Percentiles rank a stretch among this genome's conserved stretches.
Conservation (phyloP, 1,140 invertebrate genomes). For the Cryptotermes secundus region DNA sequence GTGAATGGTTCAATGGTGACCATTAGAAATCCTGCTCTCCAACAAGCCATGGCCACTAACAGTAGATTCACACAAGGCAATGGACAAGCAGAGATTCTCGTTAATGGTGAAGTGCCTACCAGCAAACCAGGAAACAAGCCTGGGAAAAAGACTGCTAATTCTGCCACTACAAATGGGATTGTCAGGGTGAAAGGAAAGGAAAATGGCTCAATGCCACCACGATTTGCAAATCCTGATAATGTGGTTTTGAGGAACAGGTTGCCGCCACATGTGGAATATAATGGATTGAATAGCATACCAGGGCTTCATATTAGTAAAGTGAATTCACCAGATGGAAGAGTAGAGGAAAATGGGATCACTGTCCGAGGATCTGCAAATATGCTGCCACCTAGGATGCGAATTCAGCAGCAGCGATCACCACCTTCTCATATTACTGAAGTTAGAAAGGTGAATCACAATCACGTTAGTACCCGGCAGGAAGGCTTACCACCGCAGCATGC, state of each 20-base stretch:
- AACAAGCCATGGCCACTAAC: constrained; percentile 48
- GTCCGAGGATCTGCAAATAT: background rate
- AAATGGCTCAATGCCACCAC: constrained; percentile 26
- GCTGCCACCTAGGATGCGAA: background rate
- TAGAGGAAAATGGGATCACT: constrained; percentile 51
- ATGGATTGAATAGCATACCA: constrained; percentile 43
- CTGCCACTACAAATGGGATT: constrained; percentile 25
- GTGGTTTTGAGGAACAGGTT: constrained; percentile 37
- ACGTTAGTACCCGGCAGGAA: background rate
- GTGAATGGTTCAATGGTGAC: constrained; percentile 78
- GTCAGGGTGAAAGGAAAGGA: constrained; percentile 32
- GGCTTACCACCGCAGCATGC: background rate
- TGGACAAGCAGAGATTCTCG: constrained; percentile 23
- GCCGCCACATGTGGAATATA: constrained; percentile 42
- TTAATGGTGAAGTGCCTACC: constrained; percentile 23
- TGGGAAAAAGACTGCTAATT: constrained; percentile 28
- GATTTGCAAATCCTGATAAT: constrained; percentile 32
- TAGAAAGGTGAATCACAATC: background rate
- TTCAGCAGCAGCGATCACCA: constrained; percentile 13
- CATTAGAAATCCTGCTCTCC: constrained; percentile 68
- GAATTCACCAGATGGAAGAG: constrained; percentile 47
- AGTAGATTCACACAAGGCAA: background rate
- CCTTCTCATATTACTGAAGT: background rate
- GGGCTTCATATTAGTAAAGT: constrained; percentile 52
- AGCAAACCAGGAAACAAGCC: constrained; percentile 38